Conservation (phyloP, 2,888 invertebrate species). For the Cosmia pyralina region DNA sequence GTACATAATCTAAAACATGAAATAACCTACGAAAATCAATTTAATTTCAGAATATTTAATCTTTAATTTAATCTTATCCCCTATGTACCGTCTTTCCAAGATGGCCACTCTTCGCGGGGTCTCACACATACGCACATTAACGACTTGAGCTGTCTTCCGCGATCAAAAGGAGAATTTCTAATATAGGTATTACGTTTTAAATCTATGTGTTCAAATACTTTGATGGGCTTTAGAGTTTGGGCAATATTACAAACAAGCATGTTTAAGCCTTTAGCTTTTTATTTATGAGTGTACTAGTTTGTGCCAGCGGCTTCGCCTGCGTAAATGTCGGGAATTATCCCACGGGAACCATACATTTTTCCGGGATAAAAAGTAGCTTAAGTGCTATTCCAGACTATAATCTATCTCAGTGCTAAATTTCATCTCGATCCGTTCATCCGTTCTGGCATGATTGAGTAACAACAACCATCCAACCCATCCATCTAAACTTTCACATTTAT, state of each 20-base stretch:
- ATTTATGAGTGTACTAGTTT: neutral
- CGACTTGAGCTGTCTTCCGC: constrained; percentile 38
- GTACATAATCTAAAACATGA: neutral
- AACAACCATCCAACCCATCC: no score
- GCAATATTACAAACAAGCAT: constrained; percentile 13
- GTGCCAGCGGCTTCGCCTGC: no score
- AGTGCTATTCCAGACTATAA: no score
- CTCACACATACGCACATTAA: constrained; percentile 33
- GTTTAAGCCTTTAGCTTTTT: constrained; percentile 11
- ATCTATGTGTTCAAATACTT: constrained; percentile 46
- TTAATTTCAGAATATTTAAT: constrained; percentile 9
- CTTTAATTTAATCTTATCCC: neutral
- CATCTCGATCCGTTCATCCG: no score
- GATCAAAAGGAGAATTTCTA: constrained; percentile 59
- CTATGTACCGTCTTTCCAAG: neutral
- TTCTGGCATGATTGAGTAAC: no score
- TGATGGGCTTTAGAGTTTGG: constrained; percentile 42
- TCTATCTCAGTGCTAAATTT: no score
- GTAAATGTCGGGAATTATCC: no score
- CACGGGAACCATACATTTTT: no score
- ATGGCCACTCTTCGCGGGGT: constrained; percentile 32
- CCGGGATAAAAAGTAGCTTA: no score
- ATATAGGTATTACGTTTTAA: constrained; percentile 63
- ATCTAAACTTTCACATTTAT: no score
- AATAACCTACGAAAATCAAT: neutral